phyloP scores from a whole-genome alignment of 2,888 invertebrate genomes.

The Xanthia togata region DNA sequence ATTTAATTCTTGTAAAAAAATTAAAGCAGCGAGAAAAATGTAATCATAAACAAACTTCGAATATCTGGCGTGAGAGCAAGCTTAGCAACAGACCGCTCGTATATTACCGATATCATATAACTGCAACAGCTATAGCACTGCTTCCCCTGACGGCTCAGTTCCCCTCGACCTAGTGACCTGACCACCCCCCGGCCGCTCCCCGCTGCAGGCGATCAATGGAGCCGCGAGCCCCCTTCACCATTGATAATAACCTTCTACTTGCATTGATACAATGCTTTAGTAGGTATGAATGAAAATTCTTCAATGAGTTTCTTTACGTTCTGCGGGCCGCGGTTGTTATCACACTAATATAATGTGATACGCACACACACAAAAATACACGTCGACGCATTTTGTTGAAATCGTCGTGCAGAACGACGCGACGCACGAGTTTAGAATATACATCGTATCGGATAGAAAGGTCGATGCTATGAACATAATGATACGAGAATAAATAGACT shows the following conservation, averaged over 20 bases:
- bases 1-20: constrained; percentile 68
- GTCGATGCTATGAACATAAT: constrained; percentile 60
- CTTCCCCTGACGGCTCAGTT: constrained; percentile 62
- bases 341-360: constrained; percentile 46
- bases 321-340: constrained; percentile 53
- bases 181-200: constrained; percentile 67
- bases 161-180: constrained; percentile 85
- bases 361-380: constrained; percentile 46
- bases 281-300: constrained; percentile 76
- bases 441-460: constrained; percentile 55
- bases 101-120: constrained; percentile 62
- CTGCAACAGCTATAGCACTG: constrained; percentile 56
- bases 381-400: constrained; percentile 53
- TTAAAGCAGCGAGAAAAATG: constrained; percentile 69
- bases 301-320: constrained; percentile 66
- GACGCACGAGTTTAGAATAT: constrained; percentile 51
- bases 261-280: constrained; percentile 77
- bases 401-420: constrained; percentile 55
- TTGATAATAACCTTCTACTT: constrained; percentile 72
- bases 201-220: constrained; percentile 84
- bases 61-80: constrained; percentile 68
- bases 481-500: constrained; percentile 58
- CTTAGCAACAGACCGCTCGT: constrained; percentile 66
- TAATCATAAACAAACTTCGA: constrained; percentile 70
- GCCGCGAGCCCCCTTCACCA: constrained; percentile 73